Evolutionary conservation across 2,797 vertebrate species (phyloP).

Genomic region (Cynodonichthys magdalenae): DNA sequence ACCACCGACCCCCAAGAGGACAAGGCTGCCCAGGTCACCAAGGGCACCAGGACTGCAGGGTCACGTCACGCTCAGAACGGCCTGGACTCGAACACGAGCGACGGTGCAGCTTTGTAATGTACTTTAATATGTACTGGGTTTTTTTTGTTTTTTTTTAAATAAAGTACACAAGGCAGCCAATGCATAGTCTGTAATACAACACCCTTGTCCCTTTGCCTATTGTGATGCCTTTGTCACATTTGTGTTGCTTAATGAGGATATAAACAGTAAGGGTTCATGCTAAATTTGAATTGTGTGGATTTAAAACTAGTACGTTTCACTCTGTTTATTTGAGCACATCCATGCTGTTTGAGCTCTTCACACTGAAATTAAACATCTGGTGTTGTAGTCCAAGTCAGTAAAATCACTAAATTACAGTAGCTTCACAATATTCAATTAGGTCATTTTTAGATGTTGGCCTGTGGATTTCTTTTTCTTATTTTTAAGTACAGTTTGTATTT

Average conservation of each 20-base stretch:
- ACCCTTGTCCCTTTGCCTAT: constrained; percentile 79
- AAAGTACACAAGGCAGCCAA: constrained; percentile 81
- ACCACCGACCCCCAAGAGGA: constrained; percentile 96
- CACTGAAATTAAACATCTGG: constrained; percentile 73
- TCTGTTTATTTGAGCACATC: constrained; percentile 73
- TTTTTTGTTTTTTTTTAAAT: constrained; percentile 66
- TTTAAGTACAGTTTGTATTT: constrained; percentile 85
- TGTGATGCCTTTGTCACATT: constrained; percentile 91
- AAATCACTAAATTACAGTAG: constrained; percentile 81
- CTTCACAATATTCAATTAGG: constrained; percentile 73
- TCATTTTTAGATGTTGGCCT: constrained; percentile 90
- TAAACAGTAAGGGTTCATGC: constrained; percentile 81
- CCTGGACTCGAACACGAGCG: constrained; percentile 88
- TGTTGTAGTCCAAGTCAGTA: constrained; percentile 84
- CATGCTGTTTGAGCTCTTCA: constrained; percentile 80
- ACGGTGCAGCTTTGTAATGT: constrained; percentile 77
- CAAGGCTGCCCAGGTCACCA: constrained; percentile 89
- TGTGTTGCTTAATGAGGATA: constrained; percentile 85
- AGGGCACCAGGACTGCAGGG: constrained; percentile 96
- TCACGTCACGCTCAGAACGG: constrained; percentile 96
- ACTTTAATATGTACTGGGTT: constrained; percentile 70
- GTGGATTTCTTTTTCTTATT: constrained; percentile 64
- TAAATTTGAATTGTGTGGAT: constrained; percentile 85
- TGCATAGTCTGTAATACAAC: constrained; percentile 86
- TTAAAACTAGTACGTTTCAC: constrained; percentile 77